Evolutionary conservation across 2,797 vertebrate genomes (phyloP), one percentile per base, ranked within the genome.

Genomic region (Pseudopleuronectes americanus): DNA sequence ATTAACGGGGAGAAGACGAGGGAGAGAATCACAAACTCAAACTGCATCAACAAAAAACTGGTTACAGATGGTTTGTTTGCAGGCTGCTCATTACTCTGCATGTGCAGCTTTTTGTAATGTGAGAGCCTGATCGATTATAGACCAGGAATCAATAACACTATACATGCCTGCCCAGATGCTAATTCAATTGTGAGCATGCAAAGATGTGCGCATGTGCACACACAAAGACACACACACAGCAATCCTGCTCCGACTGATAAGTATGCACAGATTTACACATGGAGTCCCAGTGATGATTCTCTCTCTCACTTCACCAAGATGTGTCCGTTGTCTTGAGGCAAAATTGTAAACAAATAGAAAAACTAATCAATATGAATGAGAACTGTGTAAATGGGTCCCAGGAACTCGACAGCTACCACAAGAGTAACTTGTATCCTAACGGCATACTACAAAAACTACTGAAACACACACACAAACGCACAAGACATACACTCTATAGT

Each of bases 111-210:
- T 74, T 67, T 80, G 86, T 82, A 81, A 85, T 38, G 59, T 21
- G 71, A 81, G 71, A 76, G 74, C 26, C 7, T 16, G 22, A 87
- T 90, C 38, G 71, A 89, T 85, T 74, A 82, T 70, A 64, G 77
- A 23, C 64, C 13, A 0, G 13, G 13, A 69, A 90, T 91, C 90
- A 91, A 90, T 90, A 84, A 21, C 45, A 73, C 70, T 55, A 77
- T 86, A 85, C 79, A 78, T 52, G 77, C 55, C 67, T 71, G 75
- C 54, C 57, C 36, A 53, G 77, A 82, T 84, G 67, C 78, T 73
- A 83, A 75, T 41, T 74, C 66, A 75, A 56, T 59, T 72, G 48
- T 38, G 43, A 74, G 21, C 3, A 6, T 7, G n/a, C 52, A 17
- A n/a, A 26, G 5, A 59, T 22, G 19, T 4, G 13, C n/a, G 21